phyloP scores from a whole-genome alignment of 2,888 invertebrate genomes.

The Diarsia mendica region DNA sequence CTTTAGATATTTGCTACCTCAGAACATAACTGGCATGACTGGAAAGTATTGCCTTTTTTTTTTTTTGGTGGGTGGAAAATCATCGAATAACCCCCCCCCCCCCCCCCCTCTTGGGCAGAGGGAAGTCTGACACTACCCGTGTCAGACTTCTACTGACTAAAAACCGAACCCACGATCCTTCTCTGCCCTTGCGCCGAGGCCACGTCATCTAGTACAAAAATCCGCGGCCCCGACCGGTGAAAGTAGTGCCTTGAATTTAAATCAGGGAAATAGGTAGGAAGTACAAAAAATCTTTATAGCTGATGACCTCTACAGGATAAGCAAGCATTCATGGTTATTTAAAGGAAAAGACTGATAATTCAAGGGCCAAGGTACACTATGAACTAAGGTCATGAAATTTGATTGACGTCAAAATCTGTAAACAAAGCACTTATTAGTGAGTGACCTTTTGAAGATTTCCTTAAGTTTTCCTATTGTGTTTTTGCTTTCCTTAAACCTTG shows the following conservation, averaged over 20 bases:
- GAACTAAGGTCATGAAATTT: neutral
- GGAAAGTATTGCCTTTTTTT: too few species aligned
- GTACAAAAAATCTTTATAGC: neutral
- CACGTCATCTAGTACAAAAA: too few species aligned
- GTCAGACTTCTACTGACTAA: too few species aligned
- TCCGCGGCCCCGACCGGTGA: too few species aligned
- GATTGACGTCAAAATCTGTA: conserved; percentile 22
- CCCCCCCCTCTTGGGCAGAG: too few species aligned
- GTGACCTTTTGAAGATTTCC: conserved; percentile 6
- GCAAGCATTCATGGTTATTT: conserved; percentile 28
- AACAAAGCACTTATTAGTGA: neutral
- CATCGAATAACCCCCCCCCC: too few species aligned
- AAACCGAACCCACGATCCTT: too few species aligned
- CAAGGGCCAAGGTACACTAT: conserved; percentile 10
- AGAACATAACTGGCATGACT: neutral
- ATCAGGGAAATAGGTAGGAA: conserved; percentile 32
- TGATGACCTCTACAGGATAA: conserved; percentile 37
- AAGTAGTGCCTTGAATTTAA: conserved; percentile 22
- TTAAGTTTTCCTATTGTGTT: conserved; percentile 4
- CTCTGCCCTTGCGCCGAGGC: too few species aligned
- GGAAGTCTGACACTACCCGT: too few species aligned
- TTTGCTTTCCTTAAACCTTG: neutral
- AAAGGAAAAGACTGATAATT: conserved; percentile 22
- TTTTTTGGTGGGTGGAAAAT: too few species aligned
- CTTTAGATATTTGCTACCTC: neutral